Conservation (phyloP, 2,888 invertebrate genomes). For the Plagodis dolabraria region DNA sequence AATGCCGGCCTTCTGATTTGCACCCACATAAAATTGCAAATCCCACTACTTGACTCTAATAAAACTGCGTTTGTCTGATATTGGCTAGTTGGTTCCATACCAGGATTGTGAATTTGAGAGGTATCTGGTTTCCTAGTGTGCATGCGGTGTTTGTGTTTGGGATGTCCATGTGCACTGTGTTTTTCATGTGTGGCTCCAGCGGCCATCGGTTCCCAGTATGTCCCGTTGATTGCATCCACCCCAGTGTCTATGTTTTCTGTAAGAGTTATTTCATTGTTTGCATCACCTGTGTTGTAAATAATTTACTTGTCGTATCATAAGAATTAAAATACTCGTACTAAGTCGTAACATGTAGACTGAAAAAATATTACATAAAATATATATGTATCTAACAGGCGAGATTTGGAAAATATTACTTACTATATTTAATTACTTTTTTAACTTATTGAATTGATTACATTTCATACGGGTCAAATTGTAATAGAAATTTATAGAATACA, state of each 20-base stretch:
- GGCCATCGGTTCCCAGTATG: conserved; percentile 57
- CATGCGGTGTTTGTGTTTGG: conserved; percentile 8
- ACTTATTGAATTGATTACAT: too few species aligned
- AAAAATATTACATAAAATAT: too few species aligned
- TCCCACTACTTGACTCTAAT: background rate
- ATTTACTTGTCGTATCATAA: too few species aligned
- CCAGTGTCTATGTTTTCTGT: conserved; percentile 56
- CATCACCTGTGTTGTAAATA: background rate
- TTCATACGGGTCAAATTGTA: too few species aligned
- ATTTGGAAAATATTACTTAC: too few species aligned
- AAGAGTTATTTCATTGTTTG: conserved; percentile 31
- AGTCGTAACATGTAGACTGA: too few species aligned
- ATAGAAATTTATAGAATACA: too few species aligned
- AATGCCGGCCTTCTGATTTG: too few species aligned
- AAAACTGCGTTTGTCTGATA: too few species aligned
- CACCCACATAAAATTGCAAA: background rate
- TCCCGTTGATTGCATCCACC: conserved; percentile 52
- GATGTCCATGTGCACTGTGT: conserved; percentile 5
- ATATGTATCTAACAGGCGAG: too few species aligned
- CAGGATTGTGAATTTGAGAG: conserved; percentile 7
- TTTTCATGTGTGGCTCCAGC: conserved; percentile 39
- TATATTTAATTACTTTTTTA: too few species aligned
- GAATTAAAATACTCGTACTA: too few species aligned
- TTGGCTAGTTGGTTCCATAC: conserved; percentile 14
- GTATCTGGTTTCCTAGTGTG: conserved; percentile 9